Evolutionary conservation across 2,113 vertebrate genomes (phyloP), one percentile per base, ranked within the genome.

Genomic region (Sterrhoptilus dennistouni): DNA sequence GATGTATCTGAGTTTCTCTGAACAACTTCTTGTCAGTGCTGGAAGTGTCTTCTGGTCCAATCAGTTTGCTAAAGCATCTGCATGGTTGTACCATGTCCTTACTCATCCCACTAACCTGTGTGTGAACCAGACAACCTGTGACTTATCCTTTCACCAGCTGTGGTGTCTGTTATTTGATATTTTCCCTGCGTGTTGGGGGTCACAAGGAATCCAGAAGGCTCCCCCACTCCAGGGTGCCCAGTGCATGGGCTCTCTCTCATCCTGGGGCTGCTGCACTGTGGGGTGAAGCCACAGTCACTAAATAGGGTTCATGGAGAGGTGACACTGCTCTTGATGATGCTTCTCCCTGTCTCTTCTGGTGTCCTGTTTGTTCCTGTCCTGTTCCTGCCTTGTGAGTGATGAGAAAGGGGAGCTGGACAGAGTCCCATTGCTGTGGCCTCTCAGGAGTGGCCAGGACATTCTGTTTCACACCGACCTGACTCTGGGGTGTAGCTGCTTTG

Each of bases 91-190:
- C 49, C 42, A 13, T 42, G 35, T 89, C 63, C 61, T 83, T 83
- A 59, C 72, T 93, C 80, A 87, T 56, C 83, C 68, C 91, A 90
- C 76, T 95, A 90, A 93, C 60, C 5, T 18, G 45, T 49, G n/a
- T 65, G 83, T 87, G 66, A 92, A 59, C 76, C 63, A 63, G 42
- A 33, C 2, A 1, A 2, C 36, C 16, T 47, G 35, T 42, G 63
- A 22, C 35, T 82, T 29, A 75, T 44, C 59, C 2, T 76, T 54
- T 82, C 61, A 50, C 74, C 49, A 54, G 44, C 54, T 17, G 18
- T n/a, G 16, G 17, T 57, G 42, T 65, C 54, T 47, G 65, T 70
- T 80, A 63, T 42, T 70, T 69, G 59, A 17, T 94, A 53, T 90
- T 83, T 85, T 70, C 3, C 6, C 45, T 61, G 35, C 59, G 3